A percentile compares a stretch with the other conserved stretches of the same genome.
phyloP scores from a whole-genome alignment of 2,888 invertebrate genomes.

The Graphium colonna region DNA sequence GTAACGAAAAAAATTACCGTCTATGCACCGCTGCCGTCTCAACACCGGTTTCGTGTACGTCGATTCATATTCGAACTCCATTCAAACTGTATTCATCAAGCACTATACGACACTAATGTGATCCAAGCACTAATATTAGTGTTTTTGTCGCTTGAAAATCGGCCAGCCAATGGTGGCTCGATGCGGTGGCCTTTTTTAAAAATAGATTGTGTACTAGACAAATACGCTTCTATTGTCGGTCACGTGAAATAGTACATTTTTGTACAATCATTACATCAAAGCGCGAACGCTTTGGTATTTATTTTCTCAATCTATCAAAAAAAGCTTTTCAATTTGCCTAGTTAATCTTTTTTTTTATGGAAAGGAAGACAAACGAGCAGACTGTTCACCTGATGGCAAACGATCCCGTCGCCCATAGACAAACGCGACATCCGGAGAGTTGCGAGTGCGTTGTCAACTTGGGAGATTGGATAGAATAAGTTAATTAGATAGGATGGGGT shows the following conservation, averaged over 20 bases:
- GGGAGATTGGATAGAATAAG: too few relatives aligned
- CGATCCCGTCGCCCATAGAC: too few relatives aligned
- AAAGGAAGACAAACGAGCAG: too few relatives aligned
- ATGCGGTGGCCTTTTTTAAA: conserved; percentile 5
- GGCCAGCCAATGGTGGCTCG: neutral
- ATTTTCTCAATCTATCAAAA: too few relatives aligned
- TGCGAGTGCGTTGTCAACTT: too few relatives aligned
- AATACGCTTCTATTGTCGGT: conserved; percentile 9
- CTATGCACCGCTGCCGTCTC: conserved; percentile 28
- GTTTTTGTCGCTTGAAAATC: conserved; percentile 8
- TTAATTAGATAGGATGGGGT: too few relatives aligned
- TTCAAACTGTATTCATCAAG: conserved; percentile 13
- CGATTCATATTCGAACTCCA: conserved; percentile 19
- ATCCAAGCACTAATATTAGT: conserved; percentile 6
- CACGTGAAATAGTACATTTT: neutral
- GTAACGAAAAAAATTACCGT: conserved; percentile 25
- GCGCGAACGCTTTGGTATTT: too few relatives aligned
- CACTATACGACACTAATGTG: conserved; percentile 4
- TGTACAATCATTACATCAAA: neutral
- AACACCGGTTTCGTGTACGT: conserved; percentile 27
- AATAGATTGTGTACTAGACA: conserved; percentile 12
- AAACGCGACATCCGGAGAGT: too few relatives aligned
- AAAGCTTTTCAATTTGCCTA: too few relatives aligned
- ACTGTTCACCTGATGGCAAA: too few relatives aligned
- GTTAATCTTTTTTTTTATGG: too few relatives aligned